Percentiles rank a stretch among this genome's conserved stretches.
phyloP scores from a whole-genome alignment of 2,797 vertebrate genomes.

The Labroides dimidiatus region DNA sequence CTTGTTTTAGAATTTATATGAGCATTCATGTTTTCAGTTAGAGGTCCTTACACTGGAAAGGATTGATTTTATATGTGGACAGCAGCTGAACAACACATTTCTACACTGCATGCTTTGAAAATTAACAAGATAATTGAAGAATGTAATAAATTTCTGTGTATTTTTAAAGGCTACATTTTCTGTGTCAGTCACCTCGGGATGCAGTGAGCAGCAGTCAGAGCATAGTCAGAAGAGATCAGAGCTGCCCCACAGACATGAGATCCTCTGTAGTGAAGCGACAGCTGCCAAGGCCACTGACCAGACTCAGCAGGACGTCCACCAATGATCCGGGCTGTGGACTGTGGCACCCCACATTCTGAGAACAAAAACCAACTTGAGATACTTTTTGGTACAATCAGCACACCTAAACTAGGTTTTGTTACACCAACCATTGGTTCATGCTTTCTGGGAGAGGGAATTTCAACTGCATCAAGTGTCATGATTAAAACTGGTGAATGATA shows the following conservation, averaged over 20 bases:
- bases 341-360: slow-evolving; percentile 88
- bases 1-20: not conserved
- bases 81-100: no score
- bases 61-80: not conserved
- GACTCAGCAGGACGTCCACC: slow-evolving; percentile 82
- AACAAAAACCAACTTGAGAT: slow-evolving; percentile 22
- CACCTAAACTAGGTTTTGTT: no score
- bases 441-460: no score
- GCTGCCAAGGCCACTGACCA: slow-evolving; percentile 93
- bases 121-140: no score
- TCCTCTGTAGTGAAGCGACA: slow-evolving; percentile 85
- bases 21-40: not conserved
- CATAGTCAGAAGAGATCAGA: slow-evolving; percentile 88
- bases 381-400: not conserved
- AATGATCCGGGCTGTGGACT: slow-evolving; percentile 85
- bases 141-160: not conserved
- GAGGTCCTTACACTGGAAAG: not conserved
- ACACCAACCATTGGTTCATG: no score
- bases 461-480: no score
- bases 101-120: no score
- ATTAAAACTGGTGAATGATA: no score
- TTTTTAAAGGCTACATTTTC: not conserved
- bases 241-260: slow-evolving; percentile 88
- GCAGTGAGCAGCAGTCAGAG: slow-evolving; percentile 92
- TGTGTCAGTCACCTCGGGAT: slow-evolving; percentile 86